Percentiles rank a stretch among this genome's conserved stretches.
phyloP scores from a whole-genome alignment of 2,797 vertebrate species.

The Huso huso region DNA sequence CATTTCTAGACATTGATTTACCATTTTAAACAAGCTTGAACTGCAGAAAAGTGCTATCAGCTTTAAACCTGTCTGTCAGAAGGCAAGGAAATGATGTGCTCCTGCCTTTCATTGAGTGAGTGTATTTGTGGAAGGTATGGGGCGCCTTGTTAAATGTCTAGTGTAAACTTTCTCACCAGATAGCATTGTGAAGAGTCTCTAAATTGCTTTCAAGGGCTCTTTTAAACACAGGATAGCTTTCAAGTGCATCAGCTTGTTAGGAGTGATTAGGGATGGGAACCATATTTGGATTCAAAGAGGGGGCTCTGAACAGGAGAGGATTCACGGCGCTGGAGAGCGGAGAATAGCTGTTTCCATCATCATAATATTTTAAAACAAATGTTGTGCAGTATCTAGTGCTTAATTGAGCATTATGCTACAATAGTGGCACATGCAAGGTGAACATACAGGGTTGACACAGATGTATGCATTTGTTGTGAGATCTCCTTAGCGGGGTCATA shows the following conservation, averaged over 20 bases:
- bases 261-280: slow-evolving; percentile 29
- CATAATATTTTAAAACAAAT: too few species aligned
- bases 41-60: slow-evolving; percentile 32
- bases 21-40: slow-evolving; percentile 19
- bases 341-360: too few species aligned
- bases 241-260: slow-evolving; percentile 41
- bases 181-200: slow-evolving; percentile 65
- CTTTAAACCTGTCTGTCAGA: too few species aligned
- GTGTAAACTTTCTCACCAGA: slow-evolving; percentile 53
- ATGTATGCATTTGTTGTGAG: too few species aligned
- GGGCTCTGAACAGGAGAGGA: not conserved
- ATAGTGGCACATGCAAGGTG: too few species aligned
- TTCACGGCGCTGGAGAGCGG: not conserved
- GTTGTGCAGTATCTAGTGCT: too few species aligned
- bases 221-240: slow-evolving; percentile 58
- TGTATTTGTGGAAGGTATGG: slow-evolving; percentile 52
- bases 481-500: too few species aligned
- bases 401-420: too few species aligned
- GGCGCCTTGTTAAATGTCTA: slow-evolving; percentile 46
- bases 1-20: too few species aligned
- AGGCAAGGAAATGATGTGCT: not conserved
- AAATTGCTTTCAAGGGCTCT: slow-evolving; percentile 63
- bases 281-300: slow-evolving; percentile 37
- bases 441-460: too few species aligned
- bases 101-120: slow-evolving; percentile 27